Evolutionary conservation across 2,888 invertebrate genomes (phyloP), one percentile per base, ranked within the genome.

Genomic region (Aleiodes alternator): DNA sequence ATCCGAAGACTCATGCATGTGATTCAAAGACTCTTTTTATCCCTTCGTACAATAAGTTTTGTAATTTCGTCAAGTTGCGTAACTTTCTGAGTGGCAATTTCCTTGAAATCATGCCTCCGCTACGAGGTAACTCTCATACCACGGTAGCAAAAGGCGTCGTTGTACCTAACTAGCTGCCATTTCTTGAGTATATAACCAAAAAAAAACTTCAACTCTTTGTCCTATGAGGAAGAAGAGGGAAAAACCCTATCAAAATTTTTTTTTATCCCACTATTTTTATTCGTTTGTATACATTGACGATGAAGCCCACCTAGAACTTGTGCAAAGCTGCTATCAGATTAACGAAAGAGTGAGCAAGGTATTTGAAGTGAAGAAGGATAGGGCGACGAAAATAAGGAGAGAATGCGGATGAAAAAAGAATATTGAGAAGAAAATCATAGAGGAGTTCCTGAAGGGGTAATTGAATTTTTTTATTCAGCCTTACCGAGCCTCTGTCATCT

Each of bases 21-120:
- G 55, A 73, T 64, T 76, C 77, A 77, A 76, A 69, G 77, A 77
- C 79, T 79, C 79, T 64, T 78, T 80, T 79, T 78, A 76, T 34
- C 73, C 69, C 56, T 31, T 70, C 75, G 69, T 78, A 79, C 81
- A 81, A 80, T 81, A 82, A 82, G 81, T 81, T 83, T 80, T 75
- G 82, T 81, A 84, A 83, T 84, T 76, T 79, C 77, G 78, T 78
- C 81, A 76, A 43, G 76, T 81, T 81, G 78, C 75, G 79, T 79
- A 82, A 82, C 77, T 80, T 82, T 82, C 80, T 78, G 79, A 81
- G 82, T 81, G 80, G 81, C 80, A 82, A 84, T 84, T 81, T 81
- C 76, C 80, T 72, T 75, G 53, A 70, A 64, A 64, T 72, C 61
- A 43, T 29, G 51, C 51, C 14, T 14, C 50, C 16, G n/a, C 38